Base-by-base conservation (phyloP, 2,888 invertebrate species). In the Mimachlamys varia region DNA sequence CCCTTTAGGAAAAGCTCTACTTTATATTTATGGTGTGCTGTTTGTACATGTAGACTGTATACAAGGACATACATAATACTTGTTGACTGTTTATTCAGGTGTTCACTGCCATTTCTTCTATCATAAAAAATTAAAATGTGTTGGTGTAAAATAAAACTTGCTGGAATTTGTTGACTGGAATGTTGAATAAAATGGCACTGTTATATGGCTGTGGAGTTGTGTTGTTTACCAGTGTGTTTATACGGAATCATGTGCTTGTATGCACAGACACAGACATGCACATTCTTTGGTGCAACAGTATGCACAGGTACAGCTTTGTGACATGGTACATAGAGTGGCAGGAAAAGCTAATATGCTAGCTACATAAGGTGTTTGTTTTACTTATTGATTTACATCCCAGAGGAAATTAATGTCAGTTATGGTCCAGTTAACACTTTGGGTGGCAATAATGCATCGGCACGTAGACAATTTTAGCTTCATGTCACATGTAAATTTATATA, bases 261-360 rank as follows among this genome's bases (percentile, higher is more conserved):
- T 76, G 76, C 76, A 76, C 76, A 76, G 76, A 76, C 76, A 76
- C 76, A 76, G 13, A 76, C 76, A 76, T 76, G 76, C 76, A 76
- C 76, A 76, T 76, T 76, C 76, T 76, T 76, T 27, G 33, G 15
- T 76, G 76, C 33, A 76, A 15, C 76, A 15, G 2, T 76, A 33
- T 76, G 76, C 76, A 76, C 76, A 76, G 76, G 76, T 76, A 76
- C 7, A 58, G 58, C 53, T 58, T 58, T 19, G 19, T 58, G n/a
- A 3, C 33, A 12, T 76, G 27, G 13, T 76, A 33, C 33, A 33
- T 33, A 33, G 1, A 33, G 44, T 5, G 76, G 1, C 76, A 27
- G 76, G 22, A 10, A 1, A 76, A 76, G 5, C 76, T 76, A 27
- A 76, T 76, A 76, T 27, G 62, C 5, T 76, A 27, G 33, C 5